Evolutionary conservation across 35 echinoderm and acorn worm genomes (phyloP).

Genomic region (Chiridota heheva): DNA sequence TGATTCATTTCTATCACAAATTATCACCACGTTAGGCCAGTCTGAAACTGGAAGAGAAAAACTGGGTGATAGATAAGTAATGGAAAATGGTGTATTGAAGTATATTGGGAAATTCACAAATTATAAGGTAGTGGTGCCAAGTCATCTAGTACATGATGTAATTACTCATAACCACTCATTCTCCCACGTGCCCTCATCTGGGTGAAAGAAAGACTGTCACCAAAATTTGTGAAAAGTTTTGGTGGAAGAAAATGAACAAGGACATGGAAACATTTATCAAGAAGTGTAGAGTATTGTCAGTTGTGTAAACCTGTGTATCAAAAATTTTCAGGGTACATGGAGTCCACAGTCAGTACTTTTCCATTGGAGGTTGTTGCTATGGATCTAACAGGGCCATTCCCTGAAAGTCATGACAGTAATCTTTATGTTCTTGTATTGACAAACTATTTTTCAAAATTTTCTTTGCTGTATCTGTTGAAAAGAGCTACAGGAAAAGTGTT

Average conservation of each 20-base stretch:
- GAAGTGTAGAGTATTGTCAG: slow-evolving; percentile 13
- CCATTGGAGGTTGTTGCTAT: slow-evolving; percentile 14
- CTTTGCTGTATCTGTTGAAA: neutral
- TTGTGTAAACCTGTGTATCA: slow-evolving; percentile 11
- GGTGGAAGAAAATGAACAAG: slow-evolving; percentile 11
- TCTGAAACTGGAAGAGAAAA: too few relatives aligned
- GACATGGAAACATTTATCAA: neutral
- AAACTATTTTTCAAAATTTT: slow-evolving; percentile 28
- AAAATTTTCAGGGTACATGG: slow-evolving; percentile 22
- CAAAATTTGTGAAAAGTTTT: slow-evolving; percentile 15
- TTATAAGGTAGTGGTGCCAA: neutral
- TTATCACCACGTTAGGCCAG: too few relatives aligned
- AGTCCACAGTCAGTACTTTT: neutral
- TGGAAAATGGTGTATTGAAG: neutral
- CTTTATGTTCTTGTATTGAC: neutral
- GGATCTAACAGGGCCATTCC: slow-evolving; percentile 28
- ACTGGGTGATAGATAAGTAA: too few relatives aligned
- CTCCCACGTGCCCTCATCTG: slow-evolving; percentile 35
- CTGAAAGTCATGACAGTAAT: slow-evolving; percentile 17
- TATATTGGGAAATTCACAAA: too few relatives aligned
- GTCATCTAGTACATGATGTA: neutral
- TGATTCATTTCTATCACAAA: too few relatives aligned
- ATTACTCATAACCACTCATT: neutral
- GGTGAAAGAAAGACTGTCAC: slow-evolving; percentile 4
- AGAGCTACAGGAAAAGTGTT: slow-evolving; percentile 11